Evolutionary conservation across 2,113 vertebrate species (phyloP).

Genomic region (Rostratula benghalensis): DNA sequence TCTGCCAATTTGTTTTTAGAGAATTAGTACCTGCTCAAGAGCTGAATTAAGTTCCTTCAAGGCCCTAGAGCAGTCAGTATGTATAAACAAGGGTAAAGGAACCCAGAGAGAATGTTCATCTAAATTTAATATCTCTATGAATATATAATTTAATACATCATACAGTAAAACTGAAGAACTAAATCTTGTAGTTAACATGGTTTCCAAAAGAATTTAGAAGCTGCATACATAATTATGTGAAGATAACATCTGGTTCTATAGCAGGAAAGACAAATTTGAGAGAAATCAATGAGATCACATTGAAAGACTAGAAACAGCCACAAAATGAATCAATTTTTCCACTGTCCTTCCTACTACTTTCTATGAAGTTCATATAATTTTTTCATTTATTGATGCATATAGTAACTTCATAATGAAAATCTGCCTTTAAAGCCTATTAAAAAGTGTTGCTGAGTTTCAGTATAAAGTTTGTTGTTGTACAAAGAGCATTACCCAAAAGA

Average conservation of each 20-base stretch:
- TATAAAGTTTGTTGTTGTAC: not conserved
- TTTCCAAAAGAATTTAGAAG: slow-evolving; percentile 18
- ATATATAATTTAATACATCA: slow-evolving; percentile 32
- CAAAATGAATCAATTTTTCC: not conserved
- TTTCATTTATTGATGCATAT: not conserved
- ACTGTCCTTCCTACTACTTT: not conserved
- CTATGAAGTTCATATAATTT: not conserved
- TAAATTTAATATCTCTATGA: slow-evolving; percentile 57
- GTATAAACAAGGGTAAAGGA: slow-evolving; percentile 10
- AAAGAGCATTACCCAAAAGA: not conserved
- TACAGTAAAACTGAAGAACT: slow-evolving; percentile 12
- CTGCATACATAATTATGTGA: not conserved
- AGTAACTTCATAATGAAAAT: not conserved
- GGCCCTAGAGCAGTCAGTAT: not conserved
- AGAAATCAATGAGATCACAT: not conserved
- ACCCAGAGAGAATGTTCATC: slow-evolving; percentile 26
- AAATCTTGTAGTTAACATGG: not conserved
- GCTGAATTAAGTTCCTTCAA: not conserved
- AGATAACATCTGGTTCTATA: not conserved
- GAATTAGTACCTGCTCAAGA: not conserved
- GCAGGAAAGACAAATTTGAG: not conserved
- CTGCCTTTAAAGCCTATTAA: not conserved
- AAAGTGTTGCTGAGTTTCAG: not conserved
- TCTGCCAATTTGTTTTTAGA: not conserved
- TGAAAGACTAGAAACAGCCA: not conserved